Conservation (phyloP, 2,113 vertebrate genomes). For the Paradisaea rubra region DNA sequence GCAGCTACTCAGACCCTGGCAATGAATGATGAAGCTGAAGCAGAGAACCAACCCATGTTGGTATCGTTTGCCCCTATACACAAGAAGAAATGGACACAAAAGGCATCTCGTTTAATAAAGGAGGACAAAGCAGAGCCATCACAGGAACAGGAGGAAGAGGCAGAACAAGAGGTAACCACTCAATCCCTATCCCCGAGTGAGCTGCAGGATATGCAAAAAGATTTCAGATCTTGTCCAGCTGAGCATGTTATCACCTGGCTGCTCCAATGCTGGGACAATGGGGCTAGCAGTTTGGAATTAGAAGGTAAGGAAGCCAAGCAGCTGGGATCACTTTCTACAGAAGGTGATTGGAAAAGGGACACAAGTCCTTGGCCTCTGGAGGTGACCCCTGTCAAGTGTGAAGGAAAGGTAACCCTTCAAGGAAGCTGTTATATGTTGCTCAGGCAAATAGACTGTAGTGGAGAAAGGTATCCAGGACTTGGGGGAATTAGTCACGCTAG, state of each 20-base stretch:
- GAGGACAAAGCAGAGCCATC: background rate
- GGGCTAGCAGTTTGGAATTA: background rate
- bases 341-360: background rate
- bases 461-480: background rate
- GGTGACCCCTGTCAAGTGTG: background rate
- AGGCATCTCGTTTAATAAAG: background rate
- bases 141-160: background rate
- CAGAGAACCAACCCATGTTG: background rate
- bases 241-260: background rate
- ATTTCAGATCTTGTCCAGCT: background rate
- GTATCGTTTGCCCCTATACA: background rate
- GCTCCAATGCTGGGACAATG: background rate
- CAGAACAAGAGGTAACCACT: background rate
- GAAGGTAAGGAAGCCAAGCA: background rate
- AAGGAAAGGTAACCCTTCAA: background rate
- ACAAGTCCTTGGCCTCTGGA: background rate
- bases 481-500: background rate
- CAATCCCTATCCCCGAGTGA: background rate
- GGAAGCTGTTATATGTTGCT: background rate
- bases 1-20: background rate
- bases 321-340: background rate
- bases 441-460: background rate
- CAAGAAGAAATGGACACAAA: background rate
- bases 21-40: background rate
- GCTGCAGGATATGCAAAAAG: background rate